Evolutionary conservation across 2,888 invertebrate species (phyloP), one percentile per base, ranked within the genome.

Genomic region (Andrena marginata): DNA sequence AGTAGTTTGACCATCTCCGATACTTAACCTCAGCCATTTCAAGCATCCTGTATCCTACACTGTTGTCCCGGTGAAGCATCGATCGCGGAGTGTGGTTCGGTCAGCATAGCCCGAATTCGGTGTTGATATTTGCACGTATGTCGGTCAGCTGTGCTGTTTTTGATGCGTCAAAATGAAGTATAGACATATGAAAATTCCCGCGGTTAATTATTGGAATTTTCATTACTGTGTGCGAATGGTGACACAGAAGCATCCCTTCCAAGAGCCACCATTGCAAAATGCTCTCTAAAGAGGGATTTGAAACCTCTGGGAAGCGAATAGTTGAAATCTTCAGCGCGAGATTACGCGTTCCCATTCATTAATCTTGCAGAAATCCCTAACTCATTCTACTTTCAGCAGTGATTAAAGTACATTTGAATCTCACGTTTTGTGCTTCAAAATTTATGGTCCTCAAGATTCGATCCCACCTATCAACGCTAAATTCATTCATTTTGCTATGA

Each of bases 21-120:
- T 85, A 84, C 85, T 87, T 84, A 87, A 85, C 84, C 87, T 85
- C 74, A 71, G 68, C 63, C 64, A 82, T 87, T 84, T 74, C 86
- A 67, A 80, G 85, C 67, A 82, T 85, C 72, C 77, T 74, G 77
- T 72, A 65, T 74, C 69, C 68, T 77, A 70, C 33, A 64, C 70
- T 48, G 54, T 75, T 75, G 74, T 80, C 64, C 49, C 42, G 54
- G 16, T 35, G n/a, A 16, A 65, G 33, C 70, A 60, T 71, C 51
- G 79, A 68, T 72, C 65, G 70, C 48, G 51, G 42, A 60, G 54
- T 10, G 71, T 35, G 71, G 23, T 68, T 78, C 49, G 78, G 65
- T 67, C 65, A 35, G 31, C 31, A 13, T 42, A 26, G 68, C 65
- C 42, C 64, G 31, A 51, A 60, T 60, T 73, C 42, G 54, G 56